A percentile compares a stretch with the other conserved stretches of the same genome.
These are phyloP conservation scores for Atopsyche davidsoni DNA, from an alignment of 1,140 invertebrate species.

Conservation along the genomic window DNA sequence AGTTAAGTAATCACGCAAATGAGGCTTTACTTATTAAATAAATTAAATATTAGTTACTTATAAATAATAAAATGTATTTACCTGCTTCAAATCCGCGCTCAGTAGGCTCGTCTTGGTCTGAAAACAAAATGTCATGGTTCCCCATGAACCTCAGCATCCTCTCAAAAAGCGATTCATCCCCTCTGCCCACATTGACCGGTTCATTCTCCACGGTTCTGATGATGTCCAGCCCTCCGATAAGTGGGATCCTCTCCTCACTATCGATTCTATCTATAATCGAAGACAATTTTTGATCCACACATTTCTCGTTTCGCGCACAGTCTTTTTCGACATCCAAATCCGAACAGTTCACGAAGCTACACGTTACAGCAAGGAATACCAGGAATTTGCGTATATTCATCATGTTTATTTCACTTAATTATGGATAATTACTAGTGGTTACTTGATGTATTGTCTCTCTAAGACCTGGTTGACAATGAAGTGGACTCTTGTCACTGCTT, in stretches of 20 bases:
- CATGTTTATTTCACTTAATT: slow-evolving; percentile 1
- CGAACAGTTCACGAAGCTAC: no score
- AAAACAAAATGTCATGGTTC: slow-evolving; percentile 40
- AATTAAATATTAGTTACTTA: not conserved
- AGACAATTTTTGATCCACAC: slow-evolving; percentile 40
- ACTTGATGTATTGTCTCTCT: slow-evolving; percentile 22
- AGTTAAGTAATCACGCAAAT: no score
- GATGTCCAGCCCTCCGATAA: slow-evolving; percentile 40
- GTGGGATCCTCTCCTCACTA: slow-evolving; percentile 34
- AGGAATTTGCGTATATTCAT: no score
- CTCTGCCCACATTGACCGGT: slow-evolving; percentile 27
- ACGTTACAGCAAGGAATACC: no score
- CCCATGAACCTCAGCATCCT: slow-evolving; percentile 41
- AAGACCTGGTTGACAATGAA: slow-evolving; percentile 22
- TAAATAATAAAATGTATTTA: slow-evolving; percentile 19
- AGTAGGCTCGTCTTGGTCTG: slow-evolving; percentile 35
- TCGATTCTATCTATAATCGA: slow-evolving; percentile 43
- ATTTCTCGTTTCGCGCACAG: slow-evolving; percentile 29
- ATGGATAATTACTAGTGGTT: not conserved
- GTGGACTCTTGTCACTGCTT: slow-evolving; percentile 7
- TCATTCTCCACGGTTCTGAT: slow-evolving; percentile 33
- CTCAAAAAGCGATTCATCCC: slow-evolving; percentile 33
- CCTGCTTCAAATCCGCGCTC: slow-evolving; percentile 32
- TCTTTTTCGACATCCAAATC: slow-evolving; percentile 19
- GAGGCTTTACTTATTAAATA: not conserved